These are phyloP conservation scores for Synchiropus splendidus DNA, from an alignment of 2,113 vertebrate species.

Conservation along the genomic window DNA sequence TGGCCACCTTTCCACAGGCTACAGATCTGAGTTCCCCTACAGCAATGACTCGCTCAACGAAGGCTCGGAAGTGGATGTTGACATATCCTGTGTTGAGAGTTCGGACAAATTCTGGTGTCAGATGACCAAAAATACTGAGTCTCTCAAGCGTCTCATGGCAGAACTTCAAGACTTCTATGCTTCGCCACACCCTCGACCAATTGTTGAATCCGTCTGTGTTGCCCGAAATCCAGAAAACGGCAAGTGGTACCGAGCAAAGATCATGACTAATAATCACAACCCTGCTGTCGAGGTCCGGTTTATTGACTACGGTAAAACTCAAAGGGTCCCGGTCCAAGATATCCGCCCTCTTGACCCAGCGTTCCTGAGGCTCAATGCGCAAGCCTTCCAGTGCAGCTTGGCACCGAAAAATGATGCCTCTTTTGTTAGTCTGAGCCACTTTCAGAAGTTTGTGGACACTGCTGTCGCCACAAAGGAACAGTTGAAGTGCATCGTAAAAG, in stretches of 20 bases:
- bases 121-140: conserved; percentile 7
- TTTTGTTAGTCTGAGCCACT: conserved; percentile 4
- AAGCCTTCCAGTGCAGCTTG: conserved; percentile 39
- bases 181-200: conserved; percentile 3
- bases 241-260: conserved; percentile 42
- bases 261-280: conserved; percentile 13
- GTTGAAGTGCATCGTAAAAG: conserved; percentile 27
- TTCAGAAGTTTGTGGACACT: conserved; percentile 21
- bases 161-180: conserved; percentile 31
- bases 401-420: background rate
- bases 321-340: conserved; percentile 25
- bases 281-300: conserved; percentile 35
- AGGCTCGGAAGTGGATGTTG: conserved; percentile 10
- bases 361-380: conserved; percentile 22
- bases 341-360: conserved; percentile 30
- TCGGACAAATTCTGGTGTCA: conserved; percentile 41
- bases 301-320: conserved; percentile 39
- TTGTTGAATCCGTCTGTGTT: conserved; percentile 19
- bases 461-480: background rate
- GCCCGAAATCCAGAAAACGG: conserved; percentile 31
- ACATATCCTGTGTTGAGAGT: conserved; percentile 31
- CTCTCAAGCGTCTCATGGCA: conserved; percentile 26
- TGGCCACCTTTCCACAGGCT: background rate
- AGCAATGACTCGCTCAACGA: too few relatives aligned
- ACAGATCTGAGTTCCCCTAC: background rate